Percentiles rank a stretch among this genome's conserved stretches.
These are phyloP conservation scores for Philereme vetulata DNA, from an alignment of 2,888 invertebrate genomes.

Conservation along the genomic window DNA sequence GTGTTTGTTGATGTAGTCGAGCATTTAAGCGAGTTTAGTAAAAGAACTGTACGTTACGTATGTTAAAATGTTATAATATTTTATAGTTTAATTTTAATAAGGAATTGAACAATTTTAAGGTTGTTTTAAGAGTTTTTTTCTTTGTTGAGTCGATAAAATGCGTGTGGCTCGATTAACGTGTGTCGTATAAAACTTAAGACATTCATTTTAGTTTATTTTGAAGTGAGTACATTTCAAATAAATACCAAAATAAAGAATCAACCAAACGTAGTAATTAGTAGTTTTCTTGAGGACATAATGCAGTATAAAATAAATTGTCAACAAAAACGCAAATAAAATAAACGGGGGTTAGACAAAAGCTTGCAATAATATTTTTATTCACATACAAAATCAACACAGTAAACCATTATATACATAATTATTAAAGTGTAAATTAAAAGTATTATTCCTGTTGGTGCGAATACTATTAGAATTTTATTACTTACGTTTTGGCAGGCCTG, in stretches of 20 bases:
- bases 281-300: no score
- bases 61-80: no score
- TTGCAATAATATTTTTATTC: conserved; percentile 28
- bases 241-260: background rate
- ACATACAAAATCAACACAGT: conserved; percentile 1
- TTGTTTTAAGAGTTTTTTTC: background rate
- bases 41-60: no score
- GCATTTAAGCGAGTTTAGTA: no score
- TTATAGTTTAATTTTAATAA: no score
- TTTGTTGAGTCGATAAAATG: background rate
- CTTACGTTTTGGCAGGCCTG: conserved; percentile 42
- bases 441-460: background rate
- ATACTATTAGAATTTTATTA: background rate
- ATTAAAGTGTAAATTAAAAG: no score
- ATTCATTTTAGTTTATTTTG: no score
- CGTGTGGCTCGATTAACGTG: background rate
- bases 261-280: no score
- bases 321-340: conserved; percentile 49
- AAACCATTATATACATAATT: background rate
- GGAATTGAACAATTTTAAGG: no score
- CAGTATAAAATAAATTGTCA: conserved; percentile 22
- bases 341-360: conserved; percentile 56
- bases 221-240: no score
- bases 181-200: no score
- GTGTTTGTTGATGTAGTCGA: no score